Conservation (phyloP, 2,888 invertebrate genomes). For the Lochmaea crataegi region DNA sequence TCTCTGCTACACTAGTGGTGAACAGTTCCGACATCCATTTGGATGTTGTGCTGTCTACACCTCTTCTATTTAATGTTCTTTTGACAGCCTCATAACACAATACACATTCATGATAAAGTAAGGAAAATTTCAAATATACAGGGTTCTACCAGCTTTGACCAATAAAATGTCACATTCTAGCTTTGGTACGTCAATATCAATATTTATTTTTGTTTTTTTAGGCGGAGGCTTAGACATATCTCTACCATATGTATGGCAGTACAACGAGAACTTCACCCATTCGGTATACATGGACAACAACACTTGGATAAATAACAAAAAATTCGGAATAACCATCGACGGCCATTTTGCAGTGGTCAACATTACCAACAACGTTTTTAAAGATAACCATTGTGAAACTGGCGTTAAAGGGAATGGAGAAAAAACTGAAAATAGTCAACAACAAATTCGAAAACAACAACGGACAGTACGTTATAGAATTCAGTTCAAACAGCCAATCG, state of each 20-base stretch:
- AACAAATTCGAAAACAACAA: slow-evolving; percentile 85
- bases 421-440: slow-evolving; percentile 84
- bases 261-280: slow-evolving; percentile 94
- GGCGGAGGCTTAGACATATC: slow-evolving; percentile 89
- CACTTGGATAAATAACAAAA: slow-evolving; percentile 86
- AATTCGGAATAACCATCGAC: slow-evolving; percentile 86
- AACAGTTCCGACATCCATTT: no score
- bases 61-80: no score
- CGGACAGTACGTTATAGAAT: slow-evolving; percentile 87
- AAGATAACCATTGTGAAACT: slow-evolving; percentile 83
- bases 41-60: no score
- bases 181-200: neutral
- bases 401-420: slow-evolving; percentile 97
- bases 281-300: slow-evolving; percentile 88
- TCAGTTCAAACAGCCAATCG: slow-evolving; percentile 90
- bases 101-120: no score
- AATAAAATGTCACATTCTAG: no score
- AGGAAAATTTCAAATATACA: no score
- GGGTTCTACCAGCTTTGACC: no score
- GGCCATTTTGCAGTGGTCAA: slow-evolving; percentile 95
- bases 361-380: slow-evolving; percentile 86
- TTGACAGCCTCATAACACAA: no score
- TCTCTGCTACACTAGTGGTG: no score
- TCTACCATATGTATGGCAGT: slow-evolving; percentile 95
- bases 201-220: slow-evolving; percentile 29